Base-by-base conservation (phyloP, 2,888 invertebrate genomes). In the Chrysomela aeneicollis region DNA sequence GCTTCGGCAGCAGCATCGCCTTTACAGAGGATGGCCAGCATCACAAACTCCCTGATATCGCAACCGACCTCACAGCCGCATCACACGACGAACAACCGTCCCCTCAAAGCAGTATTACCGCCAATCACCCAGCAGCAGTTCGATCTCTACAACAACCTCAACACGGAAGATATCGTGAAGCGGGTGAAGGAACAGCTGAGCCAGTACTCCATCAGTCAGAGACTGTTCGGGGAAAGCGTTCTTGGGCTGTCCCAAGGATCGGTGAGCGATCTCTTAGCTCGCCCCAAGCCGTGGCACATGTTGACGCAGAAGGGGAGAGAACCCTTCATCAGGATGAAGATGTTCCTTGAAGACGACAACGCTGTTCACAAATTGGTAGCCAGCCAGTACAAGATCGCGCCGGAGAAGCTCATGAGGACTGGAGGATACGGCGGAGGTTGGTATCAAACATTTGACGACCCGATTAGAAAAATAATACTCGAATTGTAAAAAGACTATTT, bases 251-350 rank as follows among this genome's bases (percentile, higher is more conserved):
- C 96, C 1, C 97, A 97, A 82, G 99, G 99, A 37, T 97, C 97
- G 3, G 99, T 99, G 0, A 98, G 97, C 52, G 99, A 99, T 83
- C 87, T 99, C 47, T 85, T 99, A 69, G 98, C 98, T 21, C 85
- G 99, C 58, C 99, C 99, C 35, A 99, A 99, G 82, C 97, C 98
- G 0, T 99, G 98, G 99, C 95, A 97, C 81, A 97, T 98, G 97
- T 87, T 99, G 55, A 99, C 99, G 12, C 95, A 95, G 79, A 97
- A 97, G 82, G 97, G 97, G 1, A 87, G 97, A 22, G 97, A 98
- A 79, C 98, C 97, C 0, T 98, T 97, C 84, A 97, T 98, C 69
- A 87, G 97, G 66, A 98, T 98, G 97, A 95, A 97, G 83, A 95
- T 97, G 92, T 98, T 98, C 84, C 85, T 98, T 72, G 96, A 96